A percentile compares a stretch with the other conserved stretches of the same genome.
phyloP scores from a whole-genome alignment of 2,888 invertebrate species.

The Coenonympha glycerion region DNA sequence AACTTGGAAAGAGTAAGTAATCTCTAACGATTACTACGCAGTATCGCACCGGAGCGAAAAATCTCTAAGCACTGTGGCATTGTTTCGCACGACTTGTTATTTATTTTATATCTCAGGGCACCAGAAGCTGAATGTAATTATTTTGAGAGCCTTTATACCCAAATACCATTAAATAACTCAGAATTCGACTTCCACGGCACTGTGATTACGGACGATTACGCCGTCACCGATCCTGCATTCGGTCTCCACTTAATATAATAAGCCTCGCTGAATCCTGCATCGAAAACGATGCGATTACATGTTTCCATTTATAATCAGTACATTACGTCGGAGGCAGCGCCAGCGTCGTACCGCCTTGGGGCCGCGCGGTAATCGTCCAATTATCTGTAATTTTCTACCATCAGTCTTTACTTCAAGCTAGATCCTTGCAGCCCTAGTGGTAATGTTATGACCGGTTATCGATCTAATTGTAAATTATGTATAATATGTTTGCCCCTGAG shows the following conservation, averaged over 20 bases:
- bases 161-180: slow-evolving; percentile 19
- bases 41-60: too few species aligned
- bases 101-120: not conserved
- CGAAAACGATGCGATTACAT: slow-evolving; percentile 72
- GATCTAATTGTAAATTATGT: slow-evolving; percentile 68
- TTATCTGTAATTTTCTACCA: slow-evolving; percentile 74
- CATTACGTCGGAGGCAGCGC: slow-evolving; percentile 47
- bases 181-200: slow-evolving; percentile 28
- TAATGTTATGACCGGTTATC: slow-evolving; percentile 53
- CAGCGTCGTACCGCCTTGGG: slow-evolving; percentile 42
- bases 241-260: slow-evolving; percentile 74
- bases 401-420: slow-evolving; percentile 66
- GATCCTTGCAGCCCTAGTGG: slow-evolving; percentile 52
- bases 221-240: slow-evolving; percentile 66
- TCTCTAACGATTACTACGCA: too few species aligned
- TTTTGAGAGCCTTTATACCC: not conserved
- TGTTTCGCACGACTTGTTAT: not conserved
- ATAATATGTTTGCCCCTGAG: slow-evolving; percentile 38
- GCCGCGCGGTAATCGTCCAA: slow-evolving; percentile 64
- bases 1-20: too few species aligned
- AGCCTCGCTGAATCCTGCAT: slow-evolving; percentile 64
- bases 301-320: slow-evolving; percentile 71
- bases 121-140: not conserved
- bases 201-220: slow-evolving; percentile 69
- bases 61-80: not conserved